Base-by-base conservation (phyloP, 2,113 vertebrate genomes). In the Setophaga petechia region DNA sequence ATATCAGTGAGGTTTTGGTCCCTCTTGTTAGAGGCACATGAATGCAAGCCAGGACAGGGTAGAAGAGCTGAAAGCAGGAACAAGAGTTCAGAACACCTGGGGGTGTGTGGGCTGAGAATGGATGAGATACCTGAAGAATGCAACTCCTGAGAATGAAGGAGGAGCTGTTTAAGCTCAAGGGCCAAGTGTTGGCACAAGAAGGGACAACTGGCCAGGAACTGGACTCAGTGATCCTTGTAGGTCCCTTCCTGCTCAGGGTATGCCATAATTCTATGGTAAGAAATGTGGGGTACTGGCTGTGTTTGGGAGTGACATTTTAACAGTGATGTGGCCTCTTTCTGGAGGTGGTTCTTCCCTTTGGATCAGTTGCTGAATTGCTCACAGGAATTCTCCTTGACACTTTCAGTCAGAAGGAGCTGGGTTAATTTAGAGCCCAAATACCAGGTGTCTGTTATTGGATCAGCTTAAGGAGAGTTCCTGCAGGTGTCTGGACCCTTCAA, bases 331-430 rank as follows among this genome's bases (percentile, higher is more conserved):
- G 10, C 39, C 39, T 84, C 12, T 41, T 84, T 23, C 68, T 80
- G 72, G 63, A 57, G 27, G 2, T 39, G 6, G 4, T 77, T 55
- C 18, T 81, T 6, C 5, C 1, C 28, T 79, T 58, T 72, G 27
- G 15, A 55, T 87, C 31, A 51, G 47, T 12, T 77, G 5, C 21
- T 2, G 0, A 19, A 39, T 35, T 82, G n/a, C 66, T 86, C 33
- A 11, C 0, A 0, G 7, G 35, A 52, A 35, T 63, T 35, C 24
- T 81, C 19, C 65, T 33, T 63, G 19, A 23, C 6, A 2, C 16
- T 35, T 81, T 7, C 23, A 39, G 10, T 76, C 59, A 37, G 49
- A 23, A 69, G 22, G 19, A 68, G 39, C 35, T 83, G 76, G 30
- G 23, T 90, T 83, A 78, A 54, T 74, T 62, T 30, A 11, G 6